These are phyloP conservation scores for Trissolcus japonicus DNA, from an alignment of 2,888 invertebrate species.

Conservation along the genomic window DNA sequence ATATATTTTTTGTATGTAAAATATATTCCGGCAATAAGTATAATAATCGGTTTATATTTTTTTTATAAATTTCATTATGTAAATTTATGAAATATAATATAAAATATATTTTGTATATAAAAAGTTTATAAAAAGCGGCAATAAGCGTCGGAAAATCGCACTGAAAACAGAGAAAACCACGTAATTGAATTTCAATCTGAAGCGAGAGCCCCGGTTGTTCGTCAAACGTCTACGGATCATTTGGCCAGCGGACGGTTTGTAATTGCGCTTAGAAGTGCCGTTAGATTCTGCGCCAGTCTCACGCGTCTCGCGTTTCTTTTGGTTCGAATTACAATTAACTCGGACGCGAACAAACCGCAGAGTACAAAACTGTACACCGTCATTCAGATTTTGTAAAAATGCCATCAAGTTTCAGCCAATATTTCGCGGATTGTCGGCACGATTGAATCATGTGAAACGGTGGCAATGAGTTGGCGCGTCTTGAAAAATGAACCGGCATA, in stretches of 20 bases:
- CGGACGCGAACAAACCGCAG: neutral
- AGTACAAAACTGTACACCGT: constrained; percentile 14
- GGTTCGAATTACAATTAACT: neutral
- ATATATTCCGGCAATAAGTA: too few species aligned
- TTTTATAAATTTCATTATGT: too few species aligned
- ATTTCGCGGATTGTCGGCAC: neutral
- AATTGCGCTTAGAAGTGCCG: constrained; percentile 34
- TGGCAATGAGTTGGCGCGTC: constrained; percentile 31
- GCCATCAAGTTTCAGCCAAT: neutral
- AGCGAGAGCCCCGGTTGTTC: constrained; percentile 31
- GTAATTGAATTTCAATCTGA: constrained; percentile 47
- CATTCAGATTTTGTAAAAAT: neutral
- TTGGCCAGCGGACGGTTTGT: constrained; percentile 34
- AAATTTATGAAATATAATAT: too few species aligned
- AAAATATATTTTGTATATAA: too few species aligned
- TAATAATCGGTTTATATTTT: too few species aligned
- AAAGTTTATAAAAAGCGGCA: too few species aligned
- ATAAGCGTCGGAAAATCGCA: constrained; percentile 21
- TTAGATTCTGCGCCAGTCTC: constrained; percentile 8
- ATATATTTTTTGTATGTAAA: too few species aligned
- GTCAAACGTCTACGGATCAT: constrained; percentile 44
- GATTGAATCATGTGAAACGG: constrained; percentile 46
- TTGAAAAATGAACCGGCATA: constrained; percentile 49
- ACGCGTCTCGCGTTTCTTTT: constrained; percentile 7
- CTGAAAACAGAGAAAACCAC: constrained; percentile 36